Evolutionary conservation across 92 coral and sea anemone species (phyloP), one percentile per base, ranked within the genome.

Genomic region (Parazoanthus swiftii): DNA sequence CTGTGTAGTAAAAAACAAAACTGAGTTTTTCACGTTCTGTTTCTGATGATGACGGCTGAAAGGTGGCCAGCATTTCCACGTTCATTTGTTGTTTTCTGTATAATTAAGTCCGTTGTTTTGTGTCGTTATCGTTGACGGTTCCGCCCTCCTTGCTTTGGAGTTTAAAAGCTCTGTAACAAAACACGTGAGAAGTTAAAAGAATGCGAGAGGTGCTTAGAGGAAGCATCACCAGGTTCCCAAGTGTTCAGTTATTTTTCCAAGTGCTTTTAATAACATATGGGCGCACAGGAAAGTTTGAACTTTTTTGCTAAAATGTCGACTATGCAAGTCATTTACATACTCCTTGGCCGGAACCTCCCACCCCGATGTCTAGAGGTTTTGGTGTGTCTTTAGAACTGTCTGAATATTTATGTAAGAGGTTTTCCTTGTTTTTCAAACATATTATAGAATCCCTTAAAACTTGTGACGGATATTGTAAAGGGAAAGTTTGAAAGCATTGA

Each of bases 381-480:
- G 43, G 68, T 43, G 15, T 18, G 18, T 20, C 6, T 26, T 25
- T 6, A 50, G 25, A 38, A 13, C 50, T 26, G 9, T 50, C 50
- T 44, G 50, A 48, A 43, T 25, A 2, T 37, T 15, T 50, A 29
- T 7, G 39, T 70, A 20, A 14, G 21, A 25, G 7, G 2, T 39
- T 18, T 25, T 33, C 33, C 51, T 85, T 37, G 13, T 38, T 39
- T 20, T 39, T 21, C 29, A 11, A 65, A n/a, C 44, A 2, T 35
- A 73, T 18, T 72, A 21, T 75, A 97, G 99, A 97, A 97, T 92
- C 99, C 98, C 54, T 90, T 97, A 35, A 95, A 95, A 56, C 94
- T 97, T 68, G 98, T 97, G 63, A 94, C 96, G 25, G 98, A 97
- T 88, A 97, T 97, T 51, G 99, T 97, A 15, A 95, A 95, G 86